Percentiles rank a stretch among this genome's conserved stretches.
phyloP scores from a whole-genome alignment of 2,888 invertebrate species.

The Pseudanteris insignis region DNA sequence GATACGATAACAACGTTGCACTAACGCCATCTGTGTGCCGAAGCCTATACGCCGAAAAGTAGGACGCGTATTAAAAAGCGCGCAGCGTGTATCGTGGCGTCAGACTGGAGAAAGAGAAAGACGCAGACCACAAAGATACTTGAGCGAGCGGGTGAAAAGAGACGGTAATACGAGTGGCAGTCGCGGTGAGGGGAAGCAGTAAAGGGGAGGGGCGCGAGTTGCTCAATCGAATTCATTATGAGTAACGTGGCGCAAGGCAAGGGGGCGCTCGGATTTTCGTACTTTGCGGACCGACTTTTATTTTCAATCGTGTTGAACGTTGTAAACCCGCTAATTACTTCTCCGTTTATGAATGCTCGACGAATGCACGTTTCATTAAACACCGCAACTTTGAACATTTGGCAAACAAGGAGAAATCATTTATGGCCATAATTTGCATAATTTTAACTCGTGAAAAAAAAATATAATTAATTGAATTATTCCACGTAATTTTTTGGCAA shows the following conservation, averaged over 20 bases:
- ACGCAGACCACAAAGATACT: slow-evolving; percentile 8
- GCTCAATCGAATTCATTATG: slow-evolving; percentile 66
- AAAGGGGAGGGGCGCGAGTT: slow-evolving; percentile 45
- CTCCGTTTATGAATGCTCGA: slow-evolving; percentile 11
- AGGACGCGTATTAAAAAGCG: slow-evolving; percentile 67
- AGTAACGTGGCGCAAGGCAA: slow-evolving; percentile 54
- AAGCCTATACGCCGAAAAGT: slow-evolving; percentile 61
- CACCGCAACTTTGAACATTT: no score
- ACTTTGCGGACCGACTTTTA: slow-evolving; percentile 18
- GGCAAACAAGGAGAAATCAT: no score
- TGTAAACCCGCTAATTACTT: no score
- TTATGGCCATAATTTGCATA: no score
- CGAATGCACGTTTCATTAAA: no score
- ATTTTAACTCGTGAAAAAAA: no score
- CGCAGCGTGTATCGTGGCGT: slow-evolving; percentile 62
- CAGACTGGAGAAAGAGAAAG: slow-evolving; percentile 41
- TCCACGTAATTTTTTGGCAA: no score
- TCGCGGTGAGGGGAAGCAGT: not conserved
- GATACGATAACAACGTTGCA: no score
- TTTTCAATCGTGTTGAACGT: slow-evolving; percentile 11
- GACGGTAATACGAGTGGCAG: not conserved
- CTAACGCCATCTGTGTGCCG: slow-evolving; percentile 51
- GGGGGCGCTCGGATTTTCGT: slow-evolving; percentile 22
- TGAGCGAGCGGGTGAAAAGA: not conserved
- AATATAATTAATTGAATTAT: no score